Evolutionary conservation across 2,113 vertebrate genomes (phyloP).

Genomic region (Megaceryle torquata): DNA sequence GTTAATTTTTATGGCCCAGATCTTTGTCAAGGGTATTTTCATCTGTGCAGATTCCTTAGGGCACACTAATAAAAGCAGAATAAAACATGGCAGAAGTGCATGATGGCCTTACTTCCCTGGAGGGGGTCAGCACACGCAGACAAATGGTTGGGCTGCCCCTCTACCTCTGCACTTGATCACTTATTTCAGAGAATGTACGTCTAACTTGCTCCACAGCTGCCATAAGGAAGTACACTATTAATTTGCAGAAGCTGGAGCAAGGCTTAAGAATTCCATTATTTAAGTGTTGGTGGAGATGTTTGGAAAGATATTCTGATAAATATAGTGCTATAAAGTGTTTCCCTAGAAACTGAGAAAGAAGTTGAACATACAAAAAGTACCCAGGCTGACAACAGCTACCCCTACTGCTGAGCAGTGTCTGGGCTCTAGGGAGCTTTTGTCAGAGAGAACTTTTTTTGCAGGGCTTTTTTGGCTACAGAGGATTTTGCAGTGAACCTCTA

Average conservation of each 20-base stretch:
- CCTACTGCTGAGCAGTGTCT: neutral
- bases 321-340: slow-evolving; percentile 62
- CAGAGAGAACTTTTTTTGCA: neutral
- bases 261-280: slow-evolving; percentile 57
- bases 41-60: neutral
- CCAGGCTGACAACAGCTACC: neutral
- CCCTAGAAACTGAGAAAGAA: slow-evolving; percentile 65
- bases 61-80: neutral
- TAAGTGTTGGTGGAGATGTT: slow-evolving; percentile 64
- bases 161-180: neutral
- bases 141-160: neutral
- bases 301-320: slow-evolving; percentile 51
- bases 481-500: neutral
- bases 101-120: neutral
- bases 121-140: neutral
- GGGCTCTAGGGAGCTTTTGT: neutral
- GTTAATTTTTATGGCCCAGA: neutral
- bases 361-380: slow-evolving; percentile 38
- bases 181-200: neutral
- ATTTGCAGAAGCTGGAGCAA: slow-evolving; percentile 13
- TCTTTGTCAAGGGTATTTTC: neutral
- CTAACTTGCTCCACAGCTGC: neutral
- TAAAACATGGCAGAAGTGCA: neutral
- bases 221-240: neutral
- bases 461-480: neutral